phyloP scores from a whole-genome alignment of 1,140 invertebrate species.

The Mycetomoellerius zeteki region DNA sequence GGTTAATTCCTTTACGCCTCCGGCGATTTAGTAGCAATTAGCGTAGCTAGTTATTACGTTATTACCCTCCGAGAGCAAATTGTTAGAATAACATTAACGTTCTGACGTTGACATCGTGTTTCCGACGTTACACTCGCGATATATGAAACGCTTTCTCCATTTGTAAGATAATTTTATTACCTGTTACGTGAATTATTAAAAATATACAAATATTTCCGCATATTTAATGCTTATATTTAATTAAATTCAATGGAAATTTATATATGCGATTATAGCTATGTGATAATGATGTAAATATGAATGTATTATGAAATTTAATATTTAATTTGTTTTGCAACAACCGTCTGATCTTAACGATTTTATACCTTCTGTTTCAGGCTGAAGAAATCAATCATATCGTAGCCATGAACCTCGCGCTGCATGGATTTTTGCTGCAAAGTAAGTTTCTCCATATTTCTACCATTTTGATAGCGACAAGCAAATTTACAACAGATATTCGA shows the following conservation, averaged over 20 bases:
- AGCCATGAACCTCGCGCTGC: slow-evolving; percentile 87
- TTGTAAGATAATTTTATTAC: background rate
- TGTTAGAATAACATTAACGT: slow-evolving; percentile 19
- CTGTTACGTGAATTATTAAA: slow-evolving; percentile 4
- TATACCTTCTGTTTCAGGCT: slow-evolving; percentile 76
- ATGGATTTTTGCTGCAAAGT: slow-evolving; percentile 86
- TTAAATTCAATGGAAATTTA: slow-evolving; percentile 11
- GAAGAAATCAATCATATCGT: slow-evolving; percentile 78
- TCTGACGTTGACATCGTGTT: background rate
- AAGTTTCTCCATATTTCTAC: slow-evolving; percentile 58
- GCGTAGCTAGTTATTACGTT: slow-evolving; percentile 40
- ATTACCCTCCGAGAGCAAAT: slow-evolving; percentile 36
- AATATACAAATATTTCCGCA: background rate
- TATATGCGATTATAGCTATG: background rate
- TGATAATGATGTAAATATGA: background rate
- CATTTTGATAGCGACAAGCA: background rate
- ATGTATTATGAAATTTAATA: slow-evolving; percentile 6
- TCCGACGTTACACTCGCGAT: background rate
- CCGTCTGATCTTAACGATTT: background rate
- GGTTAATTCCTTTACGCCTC: slow-evolving; percentile 65
- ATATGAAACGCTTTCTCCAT: background rate
- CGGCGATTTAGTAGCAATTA: slow-evolving; percentile 65
- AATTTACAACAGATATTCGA: background rate
- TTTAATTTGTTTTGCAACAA: background rate
- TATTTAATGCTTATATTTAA: background rate